phyloP scores from a whole-genome alignment of 2,888 invertebrate genomes.

The Philaethria dido region DNA sequence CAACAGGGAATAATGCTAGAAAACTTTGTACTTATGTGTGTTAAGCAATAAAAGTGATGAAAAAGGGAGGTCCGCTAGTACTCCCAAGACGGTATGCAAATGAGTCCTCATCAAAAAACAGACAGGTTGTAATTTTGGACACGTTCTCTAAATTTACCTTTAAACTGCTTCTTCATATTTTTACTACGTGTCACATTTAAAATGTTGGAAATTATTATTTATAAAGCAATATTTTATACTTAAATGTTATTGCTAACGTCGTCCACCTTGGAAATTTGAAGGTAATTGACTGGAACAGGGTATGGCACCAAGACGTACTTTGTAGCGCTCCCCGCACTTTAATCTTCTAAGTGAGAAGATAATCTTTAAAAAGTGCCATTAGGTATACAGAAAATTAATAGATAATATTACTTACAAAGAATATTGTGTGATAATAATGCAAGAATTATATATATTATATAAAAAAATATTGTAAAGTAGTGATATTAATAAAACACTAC shows the following conservation, averaged over 20 bases:
- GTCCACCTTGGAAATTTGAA: slow-evolving; percentile 62
- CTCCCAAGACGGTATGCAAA: slow-evolving; percentile 27
- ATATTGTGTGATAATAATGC: background rate
- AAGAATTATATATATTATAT: background rate
- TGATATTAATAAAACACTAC: no score
- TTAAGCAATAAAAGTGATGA: slow-evolving; percentile 24
- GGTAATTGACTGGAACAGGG: slow-evolving; percentile 66
- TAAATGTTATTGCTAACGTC: slow-evolving; percentile 60
- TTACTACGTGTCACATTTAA: slow-evolving; percentile 70
- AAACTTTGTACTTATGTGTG: slow-evolving; percentile 17
- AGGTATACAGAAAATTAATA: slow-evolving; percentile 1
- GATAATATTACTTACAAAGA: background rate
- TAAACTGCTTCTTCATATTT: slow-evolving; percentile 75
- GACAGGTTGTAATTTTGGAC: slow-evolving; percentile 68
- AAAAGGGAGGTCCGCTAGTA: slow-evolving; percentile 12
- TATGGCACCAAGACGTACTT: slow-evolving; percentile 8
- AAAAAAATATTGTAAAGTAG: background rate
- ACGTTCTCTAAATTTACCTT: slow-evolving; percentile 76
- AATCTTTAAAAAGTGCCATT: slow-evolving; percentile 6
- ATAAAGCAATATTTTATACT: background rate
- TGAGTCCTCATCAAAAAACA: slow-evolving; percentile 47
- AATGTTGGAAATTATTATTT: slow-evolving; percentile 60
- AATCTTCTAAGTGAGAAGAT: slow-evolving; percentile 14
- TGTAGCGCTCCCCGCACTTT: slow-evolving; percentile 8
- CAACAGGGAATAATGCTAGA: slow-evolving; percentile 12